Conservation (phyloP, 2,888 invertebrate genomes). For the Bruchidius siliquastri region DNA sequence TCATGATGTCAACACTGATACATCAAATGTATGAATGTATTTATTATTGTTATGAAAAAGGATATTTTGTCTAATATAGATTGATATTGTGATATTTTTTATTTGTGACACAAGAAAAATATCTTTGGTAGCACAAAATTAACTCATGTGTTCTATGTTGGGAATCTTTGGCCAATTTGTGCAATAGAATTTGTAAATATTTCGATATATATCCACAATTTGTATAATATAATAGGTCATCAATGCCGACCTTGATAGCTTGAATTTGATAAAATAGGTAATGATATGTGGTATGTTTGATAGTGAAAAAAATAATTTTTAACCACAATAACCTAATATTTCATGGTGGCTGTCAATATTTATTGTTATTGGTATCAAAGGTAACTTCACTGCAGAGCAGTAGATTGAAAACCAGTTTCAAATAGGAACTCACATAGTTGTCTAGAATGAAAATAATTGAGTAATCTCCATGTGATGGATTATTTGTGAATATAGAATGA, state of each 20-base stretch:
- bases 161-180: constrained; percentile 24
- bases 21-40: not conserved
- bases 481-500: too few species aligned
- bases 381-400: not conserved
- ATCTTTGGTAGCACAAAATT: not conserved
- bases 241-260: not conserved
- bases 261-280: too few species aligned
- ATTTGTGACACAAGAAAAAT: not conserved
- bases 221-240: constrained; percentile 3
- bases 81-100: not conserved
- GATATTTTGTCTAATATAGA: not conserved
- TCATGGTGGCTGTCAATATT: not conserved
- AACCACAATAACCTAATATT: not conserved
- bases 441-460: too few species aligned
- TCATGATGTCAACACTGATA: not conserved
- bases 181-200: constrained; percentile 19
- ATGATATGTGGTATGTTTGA: not conserved
- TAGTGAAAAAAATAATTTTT: not conserved
- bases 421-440: not conserved
- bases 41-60: not conserved
- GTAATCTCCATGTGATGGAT: too few species aligned
- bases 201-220: not conserved
- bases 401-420: not conserved
- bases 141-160: constrained; percentile 7
- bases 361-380: not conserved